Evolutionary conservation across 2,797 vertebrate species (phyloP), one percentile per base, ranked within the genome.

Genomic region (Taeniopygia guttata): DNA sequence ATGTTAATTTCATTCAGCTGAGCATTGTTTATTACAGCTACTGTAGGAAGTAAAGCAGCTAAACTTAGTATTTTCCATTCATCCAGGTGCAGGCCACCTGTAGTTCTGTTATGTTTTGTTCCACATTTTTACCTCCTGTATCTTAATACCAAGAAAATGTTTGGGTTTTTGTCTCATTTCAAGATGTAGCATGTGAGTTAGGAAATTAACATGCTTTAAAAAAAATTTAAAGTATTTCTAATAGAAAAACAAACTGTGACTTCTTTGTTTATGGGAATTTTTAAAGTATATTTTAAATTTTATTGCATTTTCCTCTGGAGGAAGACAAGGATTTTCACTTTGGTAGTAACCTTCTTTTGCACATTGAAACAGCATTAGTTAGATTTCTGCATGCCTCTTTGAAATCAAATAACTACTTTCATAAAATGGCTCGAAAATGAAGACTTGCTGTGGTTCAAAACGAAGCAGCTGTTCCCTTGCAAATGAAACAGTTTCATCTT

Each of bases 11-110:
- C 56, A 92, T 73, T 95, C 84, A 87, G 42, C 74, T 84, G 58
- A 97, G 68, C 75, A 49, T 45, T 22, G 54, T 87, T 96, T 95
- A 89, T 69, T 94, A 70, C 59, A 88, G 85, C 95, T 96, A 95
- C 93, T 96, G 73, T 95, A 94, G 93, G 95, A 97, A 96, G 76
- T 80, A 92, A 94, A 95, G 84, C 81, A 62, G 51, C 75, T 79
- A 76, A 78, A 32, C 7, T 55, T 82, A 85, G 20, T 94, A 70
- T 89, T 95, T 95, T 88, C 84, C 89, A 73, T 96, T 84, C 72
- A 54, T 48, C 95, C 96, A 98, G 96, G 97, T 98, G 96, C 96
- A 89, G 95, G 96, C 87, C 96, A 97, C 97, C 97, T 97, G 96
- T 94, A 75, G 85, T 56, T 94, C 49, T 73, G 54, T 94, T 94